These are phyloP conservation scores for Pseudomyrmex flavicornis DNA, from an alignment of 1,140 invertebrate species.

Conservation along the genomic window DNA sequence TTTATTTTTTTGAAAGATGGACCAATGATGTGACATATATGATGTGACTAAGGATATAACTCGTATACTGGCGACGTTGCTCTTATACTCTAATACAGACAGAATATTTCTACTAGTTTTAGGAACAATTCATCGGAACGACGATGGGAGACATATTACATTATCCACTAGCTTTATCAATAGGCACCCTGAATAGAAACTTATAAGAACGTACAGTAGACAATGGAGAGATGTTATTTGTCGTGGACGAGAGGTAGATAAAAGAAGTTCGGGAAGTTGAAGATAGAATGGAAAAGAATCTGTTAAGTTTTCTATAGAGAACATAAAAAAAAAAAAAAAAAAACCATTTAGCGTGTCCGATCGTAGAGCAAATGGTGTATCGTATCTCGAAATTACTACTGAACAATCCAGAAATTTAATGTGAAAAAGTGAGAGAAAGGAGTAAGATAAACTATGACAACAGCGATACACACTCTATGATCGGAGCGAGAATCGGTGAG, in stretches of 20 bases:
- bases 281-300: slow-evolving; percentile 13
- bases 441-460: not conserved
- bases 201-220: slow-evolving; percentile 50
- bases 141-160: slow-evolving; percentile 5
- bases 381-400: not conserved
- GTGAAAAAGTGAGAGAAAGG: not conserved
- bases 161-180: slow-evolving; percentile 56
- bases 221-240: slow-evolving; percentile 44
- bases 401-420: not conserved
- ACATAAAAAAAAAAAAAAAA: not conserved
- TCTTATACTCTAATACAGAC: no score
- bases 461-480: slow-evolving; percentile 23
- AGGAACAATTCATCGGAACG: slow-evolving; percentile 13
- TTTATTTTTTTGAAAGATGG: no score
- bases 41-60: no score
- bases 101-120: not conserved
- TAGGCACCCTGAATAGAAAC: slow-evolving; percentile 70
- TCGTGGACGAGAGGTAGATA: slow-evolving; percentile 30
- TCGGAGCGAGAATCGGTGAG: slow-evolving; percentile 24
- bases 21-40: no score
- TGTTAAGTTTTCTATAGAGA: not conserved
- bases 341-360: slow-evolving; percentile 37
- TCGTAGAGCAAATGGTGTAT: slow-evolving; percentile 39
- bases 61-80: no score
- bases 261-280: slow-evolving; percentile 20